Percentiles rank a stretch among this genome's conserved stretches.
phyloP scores from a whole-genome alignment of 2,113 vertebrate genomes.

The Xenus cinereus region DNA sequence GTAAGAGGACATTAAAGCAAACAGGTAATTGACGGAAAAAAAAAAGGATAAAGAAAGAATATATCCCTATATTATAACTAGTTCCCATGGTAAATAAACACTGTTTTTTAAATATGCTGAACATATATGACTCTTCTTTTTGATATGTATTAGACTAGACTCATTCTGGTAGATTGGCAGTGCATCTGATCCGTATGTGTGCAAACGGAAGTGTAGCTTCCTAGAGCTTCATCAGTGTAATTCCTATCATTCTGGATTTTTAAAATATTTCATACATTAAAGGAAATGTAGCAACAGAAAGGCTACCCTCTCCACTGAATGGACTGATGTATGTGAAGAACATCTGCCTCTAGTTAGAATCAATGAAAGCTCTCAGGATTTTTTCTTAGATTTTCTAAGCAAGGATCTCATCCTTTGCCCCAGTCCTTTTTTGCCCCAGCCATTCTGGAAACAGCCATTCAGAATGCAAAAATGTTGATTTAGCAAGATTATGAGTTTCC shows the following conservation, averaged over 20 bases:
- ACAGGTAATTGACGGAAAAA: not conserved
- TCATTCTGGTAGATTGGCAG: not conserved
- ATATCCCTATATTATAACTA: not conserved
- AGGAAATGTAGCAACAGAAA: not conserved
- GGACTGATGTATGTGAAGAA: not conserved
- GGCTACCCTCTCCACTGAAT: not conserved
- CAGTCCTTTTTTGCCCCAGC: not conserved
- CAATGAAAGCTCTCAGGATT: not conserved
- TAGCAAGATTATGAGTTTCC: not conserved
- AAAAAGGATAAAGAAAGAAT: not conserved
- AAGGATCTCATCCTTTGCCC: not conserved
- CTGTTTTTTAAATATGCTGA: not conserved
- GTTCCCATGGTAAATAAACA: not conserved
- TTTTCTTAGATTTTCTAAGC: not conserved
- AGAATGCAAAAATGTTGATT: not conserved
- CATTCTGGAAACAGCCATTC: not conserved
- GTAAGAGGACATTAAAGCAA: not conserved
- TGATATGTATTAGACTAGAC: not conserved
- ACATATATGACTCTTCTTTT: not conserved
- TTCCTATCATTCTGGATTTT: not conserved
- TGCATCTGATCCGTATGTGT: rapidly evolving
- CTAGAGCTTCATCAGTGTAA: not conserved
- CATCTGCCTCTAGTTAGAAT: not conserved
- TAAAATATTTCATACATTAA: not conserved
- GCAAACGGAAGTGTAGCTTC: not conserved